phyloP scores from a whole-genome alignment of 30 jellyfish, hydroid and myxozoan genomes.

The Turritopsis rubra region DNA sequence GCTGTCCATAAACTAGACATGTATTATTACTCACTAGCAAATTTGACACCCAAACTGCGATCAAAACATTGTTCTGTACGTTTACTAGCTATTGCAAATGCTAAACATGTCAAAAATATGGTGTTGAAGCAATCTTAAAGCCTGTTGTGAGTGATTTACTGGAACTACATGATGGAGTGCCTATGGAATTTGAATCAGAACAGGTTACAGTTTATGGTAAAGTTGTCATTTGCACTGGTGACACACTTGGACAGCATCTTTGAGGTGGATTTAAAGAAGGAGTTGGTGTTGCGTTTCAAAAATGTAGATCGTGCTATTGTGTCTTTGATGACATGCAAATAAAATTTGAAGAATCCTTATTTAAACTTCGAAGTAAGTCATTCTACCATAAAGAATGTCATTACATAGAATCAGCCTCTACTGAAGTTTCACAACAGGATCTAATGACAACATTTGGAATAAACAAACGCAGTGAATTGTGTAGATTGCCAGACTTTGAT shows the following conservation, averaged over 20 bases:
- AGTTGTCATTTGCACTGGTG: conserved; percentile 37
- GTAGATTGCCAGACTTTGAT: conserved; percentile 30
- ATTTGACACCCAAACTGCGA: conserved; percentile 25
- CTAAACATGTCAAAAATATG: conserved; percentile 33
- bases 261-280: conserved; percentile 60
- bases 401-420: conserved; percentile 21
- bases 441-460: conserved; percentile 23
- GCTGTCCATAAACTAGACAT: conserved; percentile 34
- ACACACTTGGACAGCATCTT: conserved; percentile 32
- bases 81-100: conserved; percentile 24
- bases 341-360: conserved; percentile 14
- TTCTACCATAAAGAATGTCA: conserved; percentile 3
- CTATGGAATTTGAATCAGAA: background rate
- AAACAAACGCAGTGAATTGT: conserved; percentile 6
- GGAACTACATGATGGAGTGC: conserved; percentile 8
- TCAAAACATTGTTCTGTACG: conserved; percentile 37
- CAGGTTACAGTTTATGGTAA: conserved; percentile 15
- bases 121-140: conserved; percentile 22
- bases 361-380: conserved; percentile 4
- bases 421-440: conserved; percentile 1
- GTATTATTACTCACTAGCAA: conserved; percentile 30
- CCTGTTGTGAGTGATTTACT: conserved; percentile 18
- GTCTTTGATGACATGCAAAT: conserved; percentile 28
- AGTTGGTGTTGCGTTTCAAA: conserved; percentile 42
- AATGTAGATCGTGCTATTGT: conserved; percentile 43